phyloP scores from a whole-genome alignment of 1,140 invertebrate genomes.

The Heliconius nattereri region DNA sequence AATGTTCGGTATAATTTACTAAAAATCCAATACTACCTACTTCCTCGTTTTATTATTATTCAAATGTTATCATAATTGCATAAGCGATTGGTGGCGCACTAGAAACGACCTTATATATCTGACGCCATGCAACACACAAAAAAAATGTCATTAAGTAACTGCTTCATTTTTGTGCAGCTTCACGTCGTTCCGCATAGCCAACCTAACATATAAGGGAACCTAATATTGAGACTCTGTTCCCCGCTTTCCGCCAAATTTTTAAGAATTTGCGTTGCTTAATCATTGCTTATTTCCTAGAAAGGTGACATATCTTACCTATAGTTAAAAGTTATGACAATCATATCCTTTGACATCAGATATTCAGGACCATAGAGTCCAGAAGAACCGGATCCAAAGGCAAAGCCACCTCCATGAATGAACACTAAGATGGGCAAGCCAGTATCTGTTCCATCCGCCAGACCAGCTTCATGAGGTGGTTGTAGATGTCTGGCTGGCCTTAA shows the following conservation, averaged over 20 bases:
- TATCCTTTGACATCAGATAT: slow-evolving; percentile 83
- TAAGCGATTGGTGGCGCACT: background rate
- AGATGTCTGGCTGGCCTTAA: slow-evolving; percentile 21
- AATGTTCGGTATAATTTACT: background rate
- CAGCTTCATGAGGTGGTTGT: slow-evolving; percentile 34
- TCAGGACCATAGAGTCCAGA: slow-evolving; percentile 83
- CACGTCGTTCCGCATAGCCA: too few relatives aligned
- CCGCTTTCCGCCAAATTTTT: too few relatives aligned
- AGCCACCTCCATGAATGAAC: slow-evolving; percentile 89
- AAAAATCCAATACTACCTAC: background rate
- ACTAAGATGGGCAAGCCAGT: slow-evolving; percentile 83
- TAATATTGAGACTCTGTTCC: too few relatives aligned
- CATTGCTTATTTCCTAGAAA: background rate
- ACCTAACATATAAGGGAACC: too few relatives aligned
- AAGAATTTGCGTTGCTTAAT: background rate
- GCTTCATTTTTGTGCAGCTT: too few relatives aligned
- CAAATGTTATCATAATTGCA: background rate
- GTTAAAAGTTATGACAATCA: slow-evolving; percentile 87
- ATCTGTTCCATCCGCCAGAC: slow-evolving; percentile 7
- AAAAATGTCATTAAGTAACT: too few relatives aligned
- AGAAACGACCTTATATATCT: background rate
- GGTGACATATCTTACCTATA: slow-evolving; percentile 75
- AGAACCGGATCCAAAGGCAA: slow-evolving; percentile 83
- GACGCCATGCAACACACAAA: background rate
- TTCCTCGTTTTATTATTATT: background rate